Base-by-base conservation (phyloP, 2,888 invertebrate species). In the Spodoptera picta region DNA sequence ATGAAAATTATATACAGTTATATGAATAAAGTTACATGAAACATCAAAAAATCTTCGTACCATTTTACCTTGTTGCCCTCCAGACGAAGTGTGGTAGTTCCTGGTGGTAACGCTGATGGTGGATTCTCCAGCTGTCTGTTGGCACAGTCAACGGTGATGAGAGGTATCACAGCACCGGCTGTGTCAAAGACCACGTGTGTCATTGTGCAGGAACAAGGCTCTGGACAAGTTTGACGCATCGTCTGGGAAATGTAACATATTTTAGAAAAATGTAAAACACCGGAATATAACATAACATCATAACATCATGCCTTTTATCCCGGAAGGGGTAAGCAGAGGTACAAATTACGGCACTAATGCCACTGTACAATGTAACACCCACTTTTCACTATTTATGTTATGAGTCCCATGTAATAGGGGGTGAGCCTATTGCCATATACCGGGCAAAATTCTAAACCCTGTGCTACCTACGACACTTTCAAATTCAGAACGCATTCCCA, bases 61-160 rank as follows among this genome's bases (percentile, higher is more conserved):
- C 82, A 75, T 85, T 79, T 88, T 91, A 96, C 96, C 95, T 96
- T 93, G 86, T 97, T 97, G 74, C 95, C 95, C 81, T 96, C 95
- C 5, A 97, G 91, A 47, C 95, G 94, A 4, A 97, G 90, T 0
- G 96, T 96, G 23, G 96, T 96, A 9, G 97, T 96, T 79, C 96
- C 95, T 0, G 95, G 92, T 0, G 97, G 97, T 24, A 97, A 87
- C 4, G 91, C 91, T 11, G 87, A 77, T 0, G 97, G 97, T 59
- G 97, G 95, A 48, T 93, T 89, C 1, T 87, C 91, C 49, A 97
- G 87, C 43, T 92, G 93, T 55, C 94, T 91, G 47, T 92, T 79
- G 11, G 96, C 95, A 83, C 97, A 97, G 87, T 97, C 96, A 43
- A 97, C 96, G 2, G 96, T 96, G 55, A 96, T 96, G 62, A 97